These are phyloP conservation scores for Drosophila prostipennis DNA, from an alignment of 2,888 invertebrate genomes.

Conservation along the genomic window DNA sequence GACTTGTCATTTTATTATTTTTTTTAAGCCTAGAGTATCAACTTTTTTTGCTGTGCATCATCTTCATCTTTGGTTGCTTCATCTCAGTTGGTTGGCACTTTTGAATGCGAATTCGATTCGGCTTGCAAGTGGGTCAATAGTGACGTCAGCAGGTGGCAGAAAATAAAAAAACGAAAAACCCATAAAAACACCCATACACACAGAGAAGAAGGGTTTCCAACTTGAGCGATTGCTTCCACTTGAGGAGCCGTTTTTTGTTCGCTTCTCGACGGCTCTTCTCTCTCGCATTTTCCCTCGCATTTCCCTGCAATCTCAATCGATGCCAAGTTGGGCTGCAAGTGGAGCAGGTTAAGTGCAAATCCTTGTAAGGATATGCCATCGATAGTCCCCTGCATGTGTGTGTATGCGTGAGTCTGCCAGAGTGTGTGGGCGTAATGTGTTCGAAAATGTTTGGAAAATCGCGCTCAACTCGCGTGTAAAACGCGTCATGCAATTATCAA, in stretches of 20 bases:
- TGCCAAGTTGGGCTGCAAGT: conserved; percentile 46
- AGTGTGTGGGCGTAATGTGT: not conserved
- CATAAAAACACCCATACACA: not conserved
- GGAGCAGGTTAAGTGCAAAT: conserved; percentile 71
- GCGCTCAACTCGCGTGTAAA: conserved; percentile 39
- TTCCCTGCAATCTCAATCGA: conserved; percentile 39
- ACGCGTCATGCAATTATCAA: conserved; percentile 45
- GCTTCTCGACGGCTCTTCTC: conserved; percentile 19
- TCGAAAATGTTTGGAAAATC: conserved; percentile 20
- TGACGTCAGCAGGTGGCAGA: conserved; percentile 28
- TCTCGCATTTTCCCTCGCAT: conserved; percentile 19
- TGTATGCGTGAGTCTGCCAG: not conserved
- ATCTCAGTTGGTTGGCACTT: conserved; percentile 11
- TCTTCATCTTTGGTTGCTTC: conserved; percentile 2
- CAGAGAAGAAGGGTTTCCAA: conserved; percentile 24
- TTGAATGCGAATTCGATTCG: conserved; percentile 33
- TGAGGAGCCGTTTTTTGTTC: conserved; percentile 26
- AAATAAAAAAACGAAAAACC: conserved; percentile 1
- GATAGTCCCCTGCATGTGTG: conserved; percentile 3
- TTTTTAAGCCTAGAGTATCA: too few relatives aligned
- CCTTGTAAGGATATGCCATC: conserved; percentile 41
- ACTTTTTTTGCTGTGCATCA: conserved; percentile 10
- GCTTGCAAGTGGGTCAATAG: conserved; percentile 28
- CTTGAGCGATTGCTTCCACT: conserved; percentile 43
- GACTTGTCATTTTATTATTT: too few relatives aligned